phyloP scores from a whole-genome alignment of 1,140 invertebrate species.

The Amyelois transitella region DNA sequence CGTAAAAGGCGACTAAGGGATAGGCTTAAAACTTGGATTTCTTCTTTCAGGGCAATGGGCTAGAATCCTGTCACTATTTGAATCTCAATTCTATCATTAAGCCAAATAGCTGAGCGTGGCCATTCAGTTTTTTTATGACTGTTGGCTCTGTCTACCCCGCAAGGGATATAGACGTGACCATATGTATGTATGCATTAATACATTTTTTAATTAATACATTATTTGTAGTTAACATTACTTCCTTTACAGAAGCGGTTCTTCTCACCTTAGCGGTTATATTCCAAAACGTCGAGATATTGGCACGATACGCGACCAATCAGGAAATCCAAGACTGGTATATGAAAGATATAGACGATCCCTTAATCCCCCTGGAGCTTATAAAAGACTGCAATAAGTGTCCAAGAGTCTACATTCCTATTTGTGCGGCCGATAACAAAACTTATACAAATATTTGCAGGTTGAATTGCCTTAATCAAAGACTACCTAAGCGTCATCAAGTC shows the following conservation, averaged over 20 bases:
- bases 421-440: constrained; percentile 32
- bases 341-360: constrained; percentile 13
- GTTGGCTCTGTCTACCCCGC: no score
- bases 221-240: no score
- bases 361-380: constrained; percentile 36
- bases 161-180: neutral
- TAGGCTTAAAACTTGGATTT: no score
- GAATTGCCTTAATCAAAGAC: constrained; percentile 30
- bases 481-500: neutral
- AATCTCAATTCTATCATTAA: no score
- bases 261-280: neutral
- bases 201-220: no score
- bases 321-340: constrained; percentile 26
- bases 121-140: no score
- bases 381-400: constrained; percentile 32
- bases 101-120: no score
- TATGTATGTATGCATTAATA: no score
- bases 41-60: no score
- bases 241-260: neutral
- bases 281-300: neutral
- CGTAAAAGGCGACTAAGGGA: no score
- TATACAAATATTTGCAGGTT: constrained; percentile 41
- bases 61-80: no score
- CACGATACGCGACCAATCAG: neutral
- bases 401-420: constrained; percentile 39